These are phyloP conservation scores for Acanthacorydalis orientalis DNA, from an alignment of 2,888 invertebrate species.

Conservation along the genomic window DNA sequence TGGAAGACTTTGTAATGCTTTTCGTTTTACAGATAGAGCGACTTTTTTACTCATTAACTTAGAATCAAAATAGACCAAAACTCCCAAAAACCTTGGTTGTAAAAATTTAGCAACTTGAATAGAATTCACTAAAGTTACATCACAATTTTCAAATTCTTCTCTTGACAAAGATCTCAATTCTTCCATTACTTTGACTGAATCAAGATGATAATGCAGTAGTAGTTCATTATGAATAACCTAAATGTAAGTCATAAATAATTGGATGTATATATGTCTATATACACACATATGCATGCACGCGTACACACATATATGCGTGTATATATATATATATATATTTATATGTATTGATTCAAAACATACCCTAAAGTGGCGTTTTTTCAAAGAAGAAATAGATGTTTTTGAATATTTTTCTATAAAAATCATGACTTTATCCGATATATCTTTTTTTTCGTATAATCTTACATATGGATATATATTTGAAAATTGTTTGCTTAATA, in stretches of 20 bases:
- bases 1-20: constrained; percentile 52
- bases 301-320: too few species aligned
- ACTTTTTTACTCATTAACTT: constrained; percentile 48
- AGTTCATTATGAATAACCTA: constrained; percentile 46
- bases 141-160: constrained; percentile 32
- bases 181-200: constrained; percentile 38
- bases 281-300: too few species aligned
- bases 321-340: too few species aligned
- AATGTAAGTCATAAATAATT: constrained; percentile 11
- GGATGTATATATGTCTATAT: not conserved
- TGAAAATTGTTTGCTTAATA: constrained; percentile 47
- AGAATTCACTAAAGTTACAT: constrained; percentile 25
- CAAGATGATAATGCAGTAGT: constrained; percentile 43
- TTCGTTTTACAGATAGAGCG: constrained; percentile 49
- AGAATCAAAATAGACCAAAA: constrained; percentile 59
- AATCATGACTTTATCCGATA: constrained; percentile 40
- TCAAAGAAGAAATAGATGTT: constrained; percentile 35
- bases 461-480: constrained; percentile 54
- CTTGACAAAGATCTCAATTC: constrained; percentile 39
- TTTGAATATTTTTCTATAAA: constrained; percentile 44
- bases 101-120: constrained; percentile 46
- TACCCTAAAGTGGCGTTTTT: constrained; percentile 44
- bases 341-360: constrained; percentile 9
- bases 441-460: constrained; percentile 39
- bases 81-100: constrained; percentile 55